Evolutionary conservation across 2,888 invertebrate genomes (phyloP).

Genomic region (Glyphotaelius pellucidus): DNA sequence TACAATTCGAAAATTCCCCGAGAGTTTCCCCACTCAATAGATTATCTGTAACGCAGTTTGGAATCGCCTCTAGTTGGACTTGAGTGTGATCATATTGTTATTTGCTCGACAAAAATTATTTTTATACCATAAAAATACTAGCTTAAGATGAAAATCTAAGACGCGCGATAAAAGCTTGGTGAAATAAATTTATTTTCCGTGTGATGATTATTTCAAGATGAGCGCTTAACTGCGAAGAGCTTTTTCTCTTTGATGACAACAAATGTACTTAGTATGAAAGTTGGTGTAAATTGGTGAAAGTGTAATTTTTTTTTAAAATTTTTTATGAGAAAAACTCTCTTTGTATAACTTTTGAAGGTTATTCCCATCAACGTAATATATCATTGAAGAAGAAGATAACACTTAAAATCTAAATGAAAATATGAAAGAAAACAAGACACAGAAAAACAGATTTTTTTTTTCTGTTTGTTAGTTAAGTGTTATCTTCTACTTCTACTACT

Average conservation of each 20-base stretch:
- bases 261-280: neutral
- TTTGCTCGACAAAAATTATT: neutral
- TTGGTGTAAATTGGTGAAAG: neutral
- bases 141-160: neutral
- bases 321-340: too few species aligned
- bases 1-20: constrained; percentile 4
- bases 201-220: neutral
- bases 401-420: too few species aligned
- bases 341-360: too few species aligned
- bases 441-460: too few species aligned
- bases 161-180: neutral
- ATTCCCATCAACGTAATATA: too few species aligned
- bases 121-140: neutral
- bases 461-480: too few species aligned
- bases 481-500: too few species aligned
- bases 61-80: neutral
- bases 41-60: neutral
- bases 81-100: neutral
- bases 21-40: neutral
- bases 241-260: neutral
- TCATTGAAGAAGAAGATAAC: too few species aligned
- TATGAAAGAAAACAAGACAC: too few species aligned
- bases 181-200: neutral
- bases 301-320: too few species aligned
- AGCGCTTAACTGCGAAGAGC: neutral